These are phyloP conservation scores for Rachycentron canadum DNA, from an alignment of 2,797 vertebrate genomes.

Conservation along the genomic window DNA sequence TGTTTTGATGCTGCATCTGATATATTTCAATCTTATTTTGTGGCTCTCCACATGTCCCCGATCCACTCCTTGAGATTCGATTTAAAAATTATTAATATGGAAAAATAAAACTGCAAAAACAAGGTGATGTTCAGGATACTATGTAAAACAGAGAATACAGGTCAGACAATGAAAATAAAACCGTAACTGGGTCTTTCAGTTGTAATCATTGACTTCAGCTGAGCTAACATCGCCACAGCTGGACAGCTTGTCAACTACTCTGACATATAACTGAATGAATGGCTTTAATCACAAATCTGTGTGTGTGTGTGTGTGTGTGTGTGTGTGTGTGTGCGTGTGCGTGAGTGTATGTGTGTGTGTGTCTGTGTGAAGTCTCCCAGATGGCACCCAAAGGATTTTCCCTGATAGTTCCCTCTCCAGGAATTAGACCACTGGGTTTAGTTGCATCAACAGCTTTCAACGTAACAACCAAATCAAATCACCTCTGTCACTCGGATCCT, in stretches of 20 bases:
- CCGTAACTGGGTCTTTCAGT: slow-evolving; percentile 65
- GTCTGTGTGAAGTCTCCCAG: slow-evolving; percentile 72
- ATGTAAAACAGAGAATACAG: slow-evolving; percentile 51
- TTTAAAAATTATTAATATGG: not conserved
- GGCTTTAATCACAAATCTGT: slow-evolving; percentile 71
- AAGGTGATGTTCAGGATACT: not conserved
- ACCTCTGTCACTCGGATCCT: slow-evolving; percentile 52
- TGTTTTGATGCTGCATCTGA: too few species aligned
- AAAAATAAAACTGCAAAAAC: not conserved
- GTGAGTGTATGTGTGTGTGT: slow-evolving; percentile 36
- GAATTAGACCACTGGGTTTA: slow-evolving; percentile 83
- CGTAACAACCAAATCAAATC: slow-evolving; percentile 78
- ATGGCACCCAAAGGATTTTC: slow-evolving; percentile 81
- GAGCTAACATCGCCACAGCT: slow-evolving; percentile 73
- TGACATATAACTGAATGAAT: slow-evolving; percentile 78
- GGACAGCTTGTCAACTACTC: slow-evolving; percentile 75
- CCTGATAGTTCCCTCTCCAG: slow-evolving; percentile 77
- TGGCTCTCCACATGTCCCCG: too few species aligned
- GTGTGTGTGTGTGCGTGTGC: slow-evolving; percentile 46
- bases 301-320: slow-evolving; percentile 31
- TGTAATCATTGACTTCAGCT: slow-evolving; percentile 73
- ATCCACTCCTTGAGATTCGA: accelerated
- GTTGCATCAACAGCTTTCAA: slow-evolving; percentile 70
- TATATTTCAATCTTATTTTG: too few species aligned
- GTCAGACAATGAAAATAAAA: slow-evolving; percentile 56